These are phyloP conservation scores for Pachyuromys duprasi DNA, from an alignment of 2,797 vertebrate genomes.

Conservation along the genomic window DNA sequence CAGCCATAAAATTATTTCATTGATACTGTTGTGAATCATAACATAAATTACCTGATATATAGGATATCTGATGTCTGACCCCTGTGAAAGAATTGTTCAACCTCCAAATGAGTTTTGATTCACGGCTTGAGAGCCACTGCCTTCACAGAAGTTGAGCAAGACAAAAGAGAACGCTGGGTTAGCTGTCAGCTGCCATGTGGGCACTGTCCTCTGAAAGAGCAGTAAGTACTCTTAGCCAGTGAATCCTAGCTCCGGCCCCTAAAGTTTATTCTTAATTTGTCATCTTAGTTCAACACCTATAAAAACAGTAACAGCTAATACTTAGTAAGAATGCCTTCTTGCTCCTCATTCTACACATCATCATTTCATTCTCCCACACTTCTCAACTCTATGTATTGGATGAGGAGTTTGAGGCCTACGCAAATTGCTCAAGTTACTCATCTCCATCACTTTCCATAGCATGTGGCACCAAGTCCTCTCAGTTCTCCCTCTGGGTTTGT, in stretches of 20 bases:
- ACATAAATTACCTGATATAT: not conserved
- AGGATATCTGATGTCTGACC: not conserved
- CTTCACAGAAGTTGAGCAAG: not conserved
- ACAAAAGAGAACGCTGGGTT: not conserved
- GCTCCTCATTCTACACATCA: not conserved
- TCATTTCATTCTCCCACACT: conserved; percentile 14
- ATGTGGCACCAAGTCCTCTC: conserved; percentile 15
- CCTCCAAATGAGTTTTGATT: not conserved
- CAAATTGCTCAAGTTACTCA: conserved; percentile 23
- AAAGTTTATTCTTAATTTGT: not conserved
- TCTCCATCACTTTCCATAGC: not conserved
- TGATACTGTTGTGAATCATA: not conserved
- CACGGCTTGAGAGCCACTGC: not conserved
- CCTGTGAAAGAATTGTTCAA: not conserved
- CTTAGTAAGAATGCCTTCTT: conserved; percentile 27
- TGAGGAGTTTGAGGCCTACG: conserved; percentile 44
- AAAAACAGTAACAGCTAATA: conserved; percentile 31
- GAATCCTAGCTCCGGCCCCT: not conserved
- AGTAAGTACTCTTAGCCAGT: not conserved
- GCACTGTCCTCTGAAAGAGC: not conserved
- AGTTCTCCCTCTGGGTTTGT: not conserved
- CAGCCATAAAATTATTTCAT: not conserved
- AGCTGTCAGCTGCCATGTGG: not conserved
- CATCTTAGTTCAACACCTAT: conserved; percentile 5
- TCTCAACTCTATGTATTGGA: conserved; percentile 18